Percentiles rank a stretch among this genome's conserved stretches.
These are phyloP conservation scores for Hylaeus anthracinus DNA, from an alignment of 1,140 invertebrate species.

Conservation along the genomic window DNA sequence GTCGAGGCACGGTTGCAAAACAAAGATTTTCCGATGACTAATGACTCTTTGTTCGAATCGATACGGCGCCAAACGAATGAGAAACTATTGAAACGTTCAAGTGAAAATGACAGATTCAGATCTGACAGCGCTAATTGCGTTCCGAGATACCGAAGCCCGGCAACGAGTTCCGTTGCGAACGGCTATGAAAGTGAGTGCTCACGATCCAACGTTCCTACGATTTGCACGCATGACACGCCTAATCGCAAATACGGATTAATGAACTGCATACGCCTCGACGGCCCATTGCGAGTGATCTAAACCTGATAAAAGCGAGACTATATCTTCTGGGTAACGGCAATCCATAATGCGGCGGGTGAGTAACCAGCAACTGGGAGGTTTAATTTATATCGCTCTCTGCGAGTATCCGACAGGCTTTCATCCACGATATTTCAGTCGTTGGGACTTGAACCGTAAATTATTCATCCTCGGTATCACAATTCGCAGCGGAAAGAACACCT, in stretches of 20 bases:
- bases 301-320: conserved; percentile 66
- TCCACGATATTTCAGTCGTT: conserved; percentile 51
- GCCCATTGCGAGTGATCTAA: conserved; percentile 69
- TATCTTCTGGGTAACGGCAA: conserved; percentile 49
- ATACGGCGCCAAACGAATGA: neutral
- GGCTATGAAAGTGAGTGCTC: conserved; percentile 58
- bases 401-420: conserved; percentile 65
- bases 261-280: conserved; percentile 67
- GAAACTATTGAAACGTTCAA: conserved; percentile 40
- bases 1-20: neutral
- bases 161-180: conserved; percentile 5
- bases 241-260: conserved; percentile 71
- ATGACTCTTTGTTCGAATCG: conserved; percentile 5
- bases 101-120: conserved; percentile 44
- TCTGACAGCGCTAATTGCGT: conserved; percentile 49
- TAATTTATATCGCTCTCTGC: conserved; percentile 64
- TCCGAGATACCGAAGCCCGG: neutral
- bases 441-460: conserved; percentile 25
- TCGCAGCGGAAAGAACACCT: neutral
- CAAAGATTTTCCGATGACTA: neutral
- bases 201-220: conserved; percentile 40
- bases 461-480: neutral
- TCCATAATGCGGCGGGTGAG: conserved; percentile 57
- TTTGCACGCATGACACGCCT: conserved; percentile 47
- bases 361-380: conserved; percentile 38